Evolutionary conservation across 2,888 invertebrate species (phyloP).

Genomic region (Acronicta alni): DNA sequence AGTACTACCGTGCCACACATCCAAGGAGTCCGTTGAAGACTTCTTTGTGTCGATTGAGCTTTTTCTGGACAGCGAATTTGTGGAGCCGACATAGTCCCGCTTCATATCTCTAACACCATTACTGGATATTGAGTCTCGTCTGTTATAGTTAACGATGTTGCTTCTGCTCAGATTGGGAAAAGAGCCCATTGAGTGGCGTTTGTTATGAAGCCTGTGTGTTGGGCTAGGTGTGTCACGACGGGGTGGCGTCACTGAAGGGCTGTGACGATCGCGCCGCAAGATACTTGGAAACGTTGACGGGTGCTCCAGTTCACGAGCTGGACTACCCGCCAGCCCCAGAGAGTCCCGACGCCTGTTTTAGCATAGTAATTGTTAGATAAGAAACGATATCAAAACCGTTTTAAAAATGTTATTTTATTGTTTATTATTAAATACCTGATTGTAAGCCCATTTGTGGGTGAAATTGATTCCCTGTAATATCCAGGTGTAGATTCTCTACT

Average conservation of each 20-base stretch:
- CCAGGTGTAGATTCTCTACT: conserved; percentile 88
- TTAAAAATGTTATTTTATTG: conserved; percentile 16
- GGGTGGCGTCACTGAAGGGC: conserved; percentile 83
- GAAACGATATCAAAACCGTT: conserved; percentile 5
- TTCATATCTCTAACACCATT: conserved; percentile 85
- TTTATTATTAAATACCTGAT: conserved; percentile 73
- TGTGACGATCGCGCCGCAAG: conserved; percentile 90
- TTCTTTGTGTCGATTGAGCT: conserved; percentile 85
- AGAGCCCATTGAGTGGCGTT: conserved; percentile 84
- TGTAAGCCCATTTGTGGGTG: conserved; percentile 83
- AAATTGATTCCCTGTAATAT: conserved; percentile 88
- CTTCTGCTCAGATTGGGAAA: conserved; percentile 80
- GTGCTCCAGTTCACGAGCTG: conserved; percentile 90
- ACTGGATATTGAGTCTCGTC: conserved; percentile 80
- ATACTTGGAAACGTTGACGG: conserved; percentile 92
- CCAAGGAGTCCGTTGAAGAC: conserved; percentile 92
- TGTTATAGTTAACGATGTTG: conserved; percentile 80
- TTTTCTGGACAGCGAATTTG: conserved; percentile 84
- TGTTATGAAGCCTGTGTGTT: conserved; percentile 75
- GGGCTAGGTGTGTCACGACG: conserved; percentile 86
- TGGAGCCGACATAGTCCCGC: conserved; percentile 87
- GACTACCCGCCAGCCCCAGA: conserved; percentile 88
- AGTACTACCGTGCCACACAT: conserved; percentile 91
- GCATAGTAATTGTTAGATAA: conserved; percentile 55
- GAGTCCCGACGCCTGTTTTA: conserved; percentile 90